Percentiles rank a stretch among this genome's conserved stretches.
phyloP scores from a whole-genome alignment of 2,888 invertebrate species.

The Spilarctia lutea region DNA sequence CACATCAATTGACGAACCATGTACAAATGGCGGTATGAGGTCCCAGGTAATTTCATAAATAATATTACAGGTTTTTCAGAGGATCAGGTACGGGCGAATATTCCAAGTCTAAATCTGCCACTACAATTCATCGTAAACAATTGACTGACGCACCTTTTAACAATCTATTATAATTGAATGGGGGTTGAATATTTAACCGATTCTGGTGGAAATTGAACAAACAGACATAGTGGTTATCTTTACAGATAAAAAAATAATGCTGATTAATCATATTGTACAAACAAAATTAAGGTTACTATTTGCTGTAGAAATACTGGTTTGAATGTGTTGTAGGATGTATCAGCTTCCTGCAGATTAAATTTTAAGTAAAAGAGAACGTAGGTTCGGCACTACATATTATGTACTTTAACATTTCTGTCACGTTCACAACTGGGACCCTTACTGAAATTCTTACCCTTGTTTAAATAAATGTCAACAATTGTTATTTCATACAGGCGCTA shows the following conservation, averaged over 20 bases:
- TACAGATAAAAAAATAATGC: neutral
- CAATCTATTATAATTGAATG: neutral
- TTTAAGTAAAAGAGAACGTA: neutral
- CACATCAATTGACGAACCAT: too few species aligned
- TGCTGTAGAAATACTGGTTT: neutral
- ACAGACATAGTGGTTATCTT: neutral
- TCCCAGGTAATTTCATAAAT: neutral
- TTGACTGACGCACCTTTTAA: neutral
- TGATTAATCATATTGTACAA: neutral
- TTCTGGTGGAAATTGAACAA: neutral
- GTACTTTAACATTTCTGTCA: neutral
- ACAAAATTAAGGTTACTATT: neutral
- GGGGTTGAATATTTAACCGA: neutral
- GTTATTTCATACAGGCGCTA: conserved; percentile 32
- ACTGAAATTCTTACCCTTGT: conserved; percentile 36
- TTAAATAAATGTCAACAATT: conserved; percentile 43
- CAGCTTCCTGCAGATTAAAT: neutral
- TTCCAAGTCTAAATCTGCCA: neutral
- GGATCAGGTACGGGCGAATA: neutral
- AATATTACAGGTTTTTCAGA: neutral
- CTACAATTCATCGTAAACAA: neutral
- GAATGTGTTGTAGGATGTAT: neutral
- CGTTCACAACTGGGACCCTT: conserved; percentile 21
- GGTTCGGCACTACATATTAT: neutral
- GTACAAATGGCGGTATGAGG: too few species aligned